Conservation (phyloP, 2,797 vertebrate genomes). For the Synaphobranchus kaupii region DNA sequence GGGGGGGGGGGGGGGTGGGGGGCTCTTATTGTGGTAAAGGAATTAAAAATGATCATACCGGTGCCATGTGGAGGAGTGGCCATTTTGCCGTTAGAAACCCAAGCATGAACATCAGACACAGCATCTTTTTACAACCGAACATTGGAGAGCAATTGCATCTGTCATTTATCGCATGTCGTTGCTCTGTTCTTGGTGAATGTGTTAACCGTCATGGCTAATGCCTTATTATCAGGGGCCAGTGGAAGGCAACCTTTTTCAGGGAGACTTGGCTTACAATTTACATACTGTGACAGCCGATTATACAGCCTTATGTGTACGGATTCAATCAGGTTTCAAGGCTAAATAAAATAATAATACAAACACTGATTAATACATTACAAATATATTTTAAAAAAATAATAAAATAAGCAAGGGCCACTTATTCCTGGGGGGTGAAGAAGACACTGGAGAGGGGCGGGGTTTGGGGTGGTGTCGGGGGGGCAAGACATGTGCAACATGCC, state of each 20-base stretch:
- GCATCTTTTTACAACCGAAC: not conserved
- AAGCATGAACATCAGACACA: not conserved
- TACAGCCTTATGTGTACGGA: too few species aligned
- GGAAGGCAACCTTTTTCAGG: not conserved
- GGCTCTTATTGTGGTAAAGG: not conserved
- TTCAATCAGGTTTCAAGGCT: too few species aligned
- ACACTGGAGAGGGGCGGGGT: not conserved
- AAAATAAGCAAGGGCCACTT: not conserved
- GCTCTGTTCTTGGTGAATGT: not conserved
- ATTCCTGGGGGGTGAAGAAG: not conserved
- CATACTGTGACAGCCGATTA: not conserved
- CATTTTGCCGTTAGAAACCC: not conserved
- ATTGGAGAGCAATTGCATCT: not conserved
- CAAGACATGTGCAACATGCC: slow-evolving; percentile 13
- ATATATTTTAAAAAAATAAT: too few species aligned
- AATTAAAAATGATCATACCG: not conserved
- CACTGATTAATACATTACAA: not conserved
- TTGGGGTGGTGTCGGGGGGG: too few species aligned
- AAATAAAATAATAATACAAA: not conserved
- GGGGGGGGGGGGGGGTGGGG: not conserved
- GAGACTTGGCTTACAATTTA: not conserved
- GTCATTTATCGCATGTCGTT: not conserved
- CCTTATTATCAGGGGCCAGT: not conserved
- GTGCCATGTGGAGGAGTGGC: not conserved
- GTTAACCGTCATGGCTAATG: too few species aligned